Percentiles rank a stretch among this genome's conserved stretches.
Conservation (phyloP, 2,888 invertebrate species). For the Ectemnius lituratus region DNA sequence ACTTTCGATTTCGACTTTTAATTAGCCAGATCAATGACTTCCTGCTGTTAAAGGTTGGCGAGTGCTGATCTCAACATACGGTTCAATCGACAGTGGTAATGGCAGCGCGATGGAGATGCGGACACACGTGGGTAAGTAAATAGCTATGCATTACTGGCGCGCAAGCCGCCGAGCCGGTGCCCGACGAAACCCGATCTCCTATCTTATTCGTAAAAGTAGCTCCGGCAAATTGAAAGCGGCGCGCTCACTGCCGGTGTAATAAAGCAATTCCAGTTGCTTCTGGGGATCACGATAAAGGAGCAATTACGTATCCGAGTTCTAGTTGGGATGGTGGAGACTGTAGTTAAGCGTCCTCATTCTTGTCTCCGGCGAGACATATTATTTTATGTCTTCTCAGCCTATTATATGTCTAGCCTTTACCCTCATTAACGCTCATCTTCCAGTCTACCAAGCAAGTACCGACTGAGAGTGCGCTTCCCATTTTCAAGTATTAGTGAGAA, state of each 20-base stretch:
- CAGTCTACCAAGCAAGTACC: too few species aligned
- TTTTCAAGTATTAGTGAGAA: too few species aligned
- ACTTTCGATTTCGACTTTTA: neutral
- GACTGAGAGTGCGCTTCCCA: too few species aligned
- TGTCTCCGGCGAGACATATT: conserved; percentile 31
- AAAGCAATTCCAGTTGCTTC: conserved; percentile 55
- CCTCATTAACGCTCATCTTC: conserved; percentile 26
- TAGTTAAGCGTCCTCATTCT: conserved; percentile 53
- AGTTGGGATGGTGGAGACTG: conserved; percentile 25
- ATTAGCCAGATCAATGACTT: conserved; percentile 1
- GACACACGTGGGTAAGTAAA: too few species aligned
- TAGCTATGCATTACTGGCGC: too few species aligned
- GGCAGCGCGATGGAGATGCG: too few species aligned
- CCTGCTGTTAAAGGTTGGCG: too few species aligned
- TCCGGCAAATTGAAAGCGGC: conserved; percentile 55
- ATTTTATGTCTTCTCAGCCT: conserved; percentile 45
- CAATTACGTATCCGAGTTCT: conserved; percentile 51
- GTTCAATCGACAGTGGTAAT: too few species aligned
- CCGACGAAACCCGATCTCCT: conserved; percentile 14
- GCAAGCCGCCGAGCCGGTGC: neutral
- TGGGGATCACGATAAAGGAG: conserved; percentile 57
- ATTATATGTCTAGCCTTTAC: conserved; percentile 44
- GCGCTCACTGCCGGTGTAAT: conserved; percentile 51
- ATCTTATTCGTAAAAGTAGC: conserved; percentile 21
- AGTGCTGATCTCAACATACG: too few species aligned